Conservation (phyloP, 2,888 invertebrate genomes). For the Timandra comae region DNA sequence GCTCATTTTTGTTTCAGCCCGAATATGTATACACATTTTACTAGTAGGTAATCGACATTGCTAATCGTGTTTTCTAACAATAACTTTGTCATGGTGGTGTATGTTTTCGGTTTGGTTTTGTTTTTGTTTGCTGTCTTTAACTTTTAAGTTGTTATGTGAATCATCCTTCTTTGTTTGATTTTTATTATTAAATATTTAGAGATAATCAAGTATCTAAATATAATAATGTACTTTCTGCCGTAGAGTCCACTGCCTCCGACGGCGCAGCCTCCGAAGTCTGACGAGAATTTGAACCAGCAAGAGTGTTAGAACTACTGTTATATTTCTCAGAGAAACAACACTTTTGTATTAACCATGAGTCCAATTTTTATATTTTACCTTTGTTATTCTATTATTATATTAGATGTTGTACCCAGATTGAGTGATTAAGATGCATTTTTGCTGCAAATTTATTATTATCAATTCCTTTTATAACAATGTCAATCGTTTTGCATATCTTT, state of each 20-base stretch:
- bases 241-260: constrained; percentile 83
- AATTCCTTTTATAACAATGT: constrained; percentile 31
- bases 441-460: constrained; percentile 4
- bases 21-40: constrained; percentile 73
- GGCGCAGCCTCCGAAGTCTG: constrained; percentile 79
- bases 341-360: constrained; percentile 42
- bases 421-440: constrained; percentile 24
- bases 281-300: constrained; percentile 85
- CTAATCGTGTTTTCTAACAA: constrained; percentile 18
- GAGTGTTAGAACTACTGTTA: constrained; percentile 75
- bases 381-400: constrained; percentile 41
- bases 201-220: too few relatives aligned
- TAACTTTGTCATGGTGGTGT: constrained; percentile 21
- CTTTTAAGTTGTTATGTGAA: constrained; percentile 23
- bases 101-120: constrained; percentile 22
- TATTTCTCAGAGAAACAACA: constrained; percentile 29
- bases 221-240: constrained; percentile 36
- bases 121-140: constrained; percentile 27
- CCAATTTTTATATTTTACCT: constrained; percentile 55
- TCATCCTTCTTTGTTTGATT: constrained; percentile 11
- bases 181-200: constrained; percentile 18
- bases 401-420: constrained; percentile 38
- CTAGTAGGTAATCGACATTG: constrained; percentile 40
- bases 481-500: constrained; percentile 51
- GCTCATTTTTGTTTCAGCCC: constrained; percentile 68